Evolutionary conservation across 2,888 invertebrate species (phyloP), one percentile per base, ranked within the genome.

Genomic region (Ceramica pisi): DNA sequence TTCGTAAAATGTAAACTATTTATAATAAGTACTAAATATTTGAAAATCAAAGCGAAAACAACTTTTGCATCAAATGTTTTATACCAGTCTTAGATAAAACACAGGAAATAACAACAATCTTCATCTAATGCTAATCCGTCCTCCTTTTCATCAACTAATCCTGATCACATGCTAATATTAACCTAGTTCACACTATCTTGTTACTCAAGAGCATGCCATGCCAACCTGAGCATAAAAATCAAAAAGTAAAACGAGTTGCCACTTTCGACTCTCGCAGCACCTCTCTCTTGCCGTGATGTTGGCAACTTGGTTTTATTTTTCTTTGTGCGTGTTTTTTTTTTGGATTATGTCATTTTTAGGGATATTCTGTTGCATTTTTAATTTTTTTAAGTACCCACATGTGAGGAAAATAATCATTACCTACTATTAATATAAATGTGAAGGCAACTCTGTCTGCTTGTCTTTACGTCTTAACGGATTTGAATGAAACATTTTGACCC

Each of bases 231-330:
- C 89, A 89, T 90, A 91, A 92, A 92, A 92, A 92, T 91, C 90
- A 91, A 94, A 94, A 93, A 93, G 93, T 92, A 92, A 92, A 92
- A 92, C 92, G 88, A 86, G 89, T 83, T 89, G 83, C 86, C 85
- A 91, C 94, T 94, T 95, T 94, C 94, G 90, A 92, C 93, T 93
- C 94, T 92, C 92, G 90, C 92, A 89, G 91, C 88, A 86, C 90
- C 91, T 89, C 93, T 93, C 92, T 92, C 91, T 89, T 90, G 90
- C 70, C 80, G 71, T 83, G 93, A 79, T 71, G 87, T 81, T 55
- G 51, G 31, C 86, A 92, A 93, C 91, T 80, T 89, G 91, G 31
- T 91, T 88, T 61, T 69, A 68, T 60, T 71, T 61, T 70, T 61
- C n/a, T 38, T 64, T 57, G 5, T 56, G 35, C 23, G 48, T 44